These are phyloP conservation scores for Piscicola geometra DNA, from an alignment of 2,888 invertebrate genomes.

Conservation along the genomic window DNA sequence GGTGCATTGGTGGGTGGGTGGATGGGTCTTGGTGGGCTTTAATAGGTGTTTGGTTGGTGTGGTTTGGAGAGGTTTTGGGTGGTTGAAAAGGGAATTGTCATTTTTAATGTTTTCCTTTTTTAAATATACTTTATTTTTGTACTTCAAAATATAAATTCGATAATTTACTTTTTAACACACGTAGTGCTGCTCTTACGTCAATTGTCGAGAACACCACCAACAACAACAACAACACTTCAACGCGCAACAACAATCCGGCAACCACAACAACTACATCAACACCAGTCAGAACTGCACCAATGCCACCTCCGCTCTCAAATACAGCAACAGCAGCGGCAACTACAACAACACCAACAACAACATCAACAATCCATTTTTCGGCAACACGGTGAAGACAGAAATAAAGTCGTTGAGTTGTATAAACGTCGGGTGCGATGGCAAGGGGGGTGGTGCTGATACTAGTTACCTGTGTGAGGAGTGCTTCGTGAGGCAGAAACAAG, in stretches of 20 bases:
- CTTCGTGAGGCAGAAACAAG: constrained; percentile 57
- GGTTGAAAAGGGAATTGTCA: no score
- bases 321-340: constrained; percentile 8
- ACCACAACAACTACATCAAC: constrained; percentile 1
- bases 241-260: neutral
- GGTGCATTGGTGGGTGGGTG: neutral
- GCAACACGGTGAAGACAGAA: neutral
- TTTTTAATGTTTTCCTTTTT: neutral
- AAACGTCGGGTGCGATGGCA: constrained; percentile 34
- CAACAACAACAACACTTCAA: neutral
- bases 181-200: constrained; percentile 14
- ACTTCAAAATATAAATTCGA: no score
- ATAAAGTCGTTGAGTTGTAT: constrained; percentile 25
- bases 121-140: no score
- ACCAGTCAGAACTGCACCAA: neutral
- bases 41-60: no score
- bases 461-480: constrained; percentile 52
- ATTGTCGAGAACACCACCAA: constrained; percentile 6
- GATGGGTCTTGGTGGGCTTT: no score
- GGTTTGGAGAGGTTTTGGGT: no score
- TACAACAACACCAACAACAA: neutral
- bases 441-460: constrained; percentile 30
- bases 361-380: neutral
- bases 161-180: no score
- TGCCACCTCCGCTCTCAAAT: neutral